A percentile compares a stretch with the other conserved stretches of the same genome.
phyloP scores from a whole-genome alignment of 1,140 invertebrate species.

The Radopholus similis region DNA sequence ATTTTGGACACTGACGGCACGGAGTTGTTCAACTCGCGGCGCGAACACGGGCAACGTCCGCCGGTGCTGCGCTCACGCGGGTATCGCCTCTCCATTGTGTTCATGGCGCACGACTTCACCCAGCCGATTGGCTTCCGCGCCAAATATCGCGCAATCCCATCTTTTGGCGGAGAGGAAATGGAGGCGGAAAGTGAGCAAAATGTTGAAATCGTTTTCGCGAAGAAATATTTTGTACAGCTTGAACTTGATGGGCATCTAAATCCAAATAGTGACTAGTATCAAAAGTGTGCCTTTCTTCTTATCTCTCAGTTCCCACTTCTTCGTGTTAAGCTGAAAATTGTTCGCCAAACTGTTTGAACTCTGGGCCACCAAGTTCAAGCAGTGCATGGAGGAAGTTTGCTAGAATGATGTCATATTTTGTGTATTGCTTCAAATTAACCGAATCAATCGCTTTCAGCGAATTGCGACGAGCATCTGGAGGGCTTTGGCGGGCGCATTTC shows the following conservation, averaged over 20 bases:
- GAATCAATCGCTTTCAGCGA: no score
- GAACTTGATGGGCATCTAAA: no score
- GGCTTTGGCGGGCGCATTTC: constrained; percentile 36
- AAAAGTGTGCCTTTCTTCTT: no score
- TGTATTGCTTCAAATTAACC: background rate
- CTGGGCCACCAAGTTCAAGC: constrained; percentile 36
- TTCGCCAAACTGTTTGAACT: no score
- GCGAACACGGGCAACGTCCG: constrained; percentile 40
- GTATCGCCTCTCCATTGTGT: constrained; percentile 24
- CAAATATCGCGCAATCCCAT: constrained; percentile 40
- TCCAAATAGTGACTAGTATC: no score
- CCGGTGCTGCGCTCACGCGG: constrained; percentile 34
- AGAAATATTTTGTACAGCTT: no score
- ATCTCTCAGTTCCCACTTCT: no score
- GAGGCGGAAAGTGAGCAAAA: no score
- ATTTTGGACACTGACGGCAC: constrained; percentile 36
- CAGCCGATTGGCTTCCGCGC: constrained; percentile 42
- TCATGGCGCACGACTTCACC: constrained; percentile 43
- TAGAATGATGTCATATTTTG: background rate
- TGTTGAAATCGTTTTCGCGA: no score
- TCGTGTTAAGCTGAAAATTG: no score
- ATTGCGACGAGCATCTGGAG: constrained; percentile 48
- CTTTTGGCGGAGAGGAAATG: constrained; percentile 25
- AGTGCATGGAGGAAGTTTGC: constrained; percentile 21
- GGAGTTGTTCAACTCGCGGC: constrained; percentile 42